Evolutionary conservation across 2,797 vertebrate genomes (phyloP).

Genomic region (Enteromius fasciolatus): DNA sequence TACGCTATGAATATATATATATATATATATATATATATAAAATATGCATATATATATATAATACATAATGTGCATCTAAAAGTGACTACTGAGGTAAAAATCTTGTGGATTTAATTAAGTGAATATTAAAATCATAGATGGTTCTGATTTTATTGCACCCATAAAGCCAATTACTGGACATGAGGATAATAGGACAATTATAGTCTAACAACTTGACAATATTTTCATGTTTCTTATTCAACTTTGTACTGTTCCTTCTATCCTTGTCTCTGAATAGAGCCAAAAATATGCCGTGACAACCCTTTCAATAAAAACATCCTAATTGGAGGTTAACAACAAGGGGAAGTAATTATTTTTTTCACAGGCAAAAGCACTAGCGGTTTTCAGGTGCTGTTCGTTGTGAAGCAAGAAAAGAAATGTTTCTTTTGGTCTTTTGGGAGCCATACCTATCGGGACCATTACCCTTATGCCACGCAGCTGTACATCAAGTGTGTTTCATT

Average conservation of each 20-base stretch:
- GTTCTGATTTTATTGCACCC: not conserved
- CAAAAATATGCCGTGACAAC: constrained; percentile 75
- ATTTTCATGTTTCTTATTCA: constrained; percentile 43
- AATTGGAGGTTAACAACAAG: constrained; percentile 79
- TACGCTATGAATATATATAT: not conserved
- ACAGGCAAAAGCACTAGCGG: constrained; percentile 65
- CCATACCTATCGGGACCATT: constrained; percentile 86
- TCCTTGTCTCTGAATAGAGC: constrained; percentile 51
- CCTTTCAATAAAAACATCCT: constrained; percentile 77
- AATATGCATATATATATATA: not conserved
- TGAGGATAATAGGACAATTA: constrained; percentile 36
- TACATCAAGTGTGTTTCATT: constrained; percentile 86
- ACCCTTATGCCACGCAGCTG: constrained; percentile 88
- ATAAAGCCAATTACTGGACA: constrained; percentile 8
- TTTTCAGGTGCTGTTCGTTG: constrained; percentile 79
- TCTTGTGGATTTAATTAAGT: not conserved
- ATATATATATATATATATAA: not conserved
- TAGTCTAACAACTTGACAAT: constrained; percentile 30
- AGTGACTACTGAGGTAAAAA: not conserved
- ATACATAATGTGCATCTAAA: not conserved
- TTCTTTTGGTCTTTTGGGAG: constrained; percentile 84
- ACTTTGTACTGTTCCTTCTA: constrained; percentile 44
- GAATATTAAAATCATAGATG: not conserved
- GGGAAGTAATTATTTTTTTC: constrained; percentile 77
- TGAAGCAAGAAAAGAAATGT: constrained; percentile 74